Percentiles rank a stretch among this genome's conserved stretches.
These are phyloP conservation scores for Lutraria lutraria DNA, from an alignment of 2,888 invertebrate species.

Conservation along the genomic window DNA sequence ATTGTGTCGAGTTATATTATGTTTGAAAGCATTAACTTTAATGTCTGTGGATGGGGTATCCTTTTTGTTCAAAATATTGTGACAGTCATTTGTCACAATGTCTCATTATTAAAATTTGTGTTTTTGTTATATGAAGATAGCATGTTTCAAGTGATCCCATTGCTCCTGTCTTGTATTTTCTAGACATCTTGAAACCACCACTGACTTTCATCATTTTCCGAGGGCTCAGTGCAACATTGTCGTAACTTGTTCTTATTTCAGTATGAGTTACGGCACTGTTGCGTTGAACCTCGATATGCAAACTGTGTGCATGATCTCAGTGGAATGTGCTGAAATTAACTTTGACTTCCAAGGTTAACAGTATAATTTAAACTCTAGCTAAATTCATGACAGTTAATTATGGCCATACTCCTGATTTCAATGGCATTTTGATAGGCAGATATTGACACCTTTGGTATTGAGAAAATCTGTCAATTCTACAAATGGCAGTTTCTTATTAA, in stretches of 20 bases:
- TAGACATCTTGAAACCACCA: not conserved
- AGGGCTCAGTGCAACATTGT: no score
- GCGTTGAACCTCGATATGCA: no score
- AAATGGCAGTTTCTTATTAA: not conserved
- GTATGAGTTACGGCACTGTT: no score
- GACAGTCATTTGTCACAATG: not conserved
- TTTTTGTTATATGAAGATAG: not conserved
- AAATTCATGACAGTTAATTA: not conserved
- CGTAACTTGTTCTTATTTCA: no score
- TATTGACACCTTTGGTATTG: slow-evolving; percentile 2
- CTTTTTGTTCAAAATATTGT: not conserved
- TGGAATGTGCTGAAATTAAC: not conserved
- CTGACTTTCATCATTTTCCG: no score
- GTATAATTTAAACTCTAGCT: slow-evolving; percentile 6
- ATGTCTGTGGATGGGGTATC: not conserved
- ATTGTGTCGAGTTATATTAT: not conserved
- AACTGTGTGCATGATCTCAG: not conserved
- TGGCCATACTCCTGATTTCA: not conserved
- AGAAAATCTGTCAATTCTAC: not conserved
- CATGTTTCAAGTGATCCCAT: not conserved
- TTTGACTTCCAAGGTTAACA: not conserved
- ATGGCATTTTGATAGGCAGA: not conserved
- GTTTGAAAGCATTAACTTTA: not conserved
- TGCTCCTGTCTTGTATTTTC: not conserved
- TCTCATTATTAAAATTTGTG: slow-evolving; percentile 10